A percentile compares a stretch with the other conserved stretches of the same genome.
Evolutionary conservation across 2,888 invertebrate genomes (phyloP).

Genomic region (Xanthia togata): DNA sequence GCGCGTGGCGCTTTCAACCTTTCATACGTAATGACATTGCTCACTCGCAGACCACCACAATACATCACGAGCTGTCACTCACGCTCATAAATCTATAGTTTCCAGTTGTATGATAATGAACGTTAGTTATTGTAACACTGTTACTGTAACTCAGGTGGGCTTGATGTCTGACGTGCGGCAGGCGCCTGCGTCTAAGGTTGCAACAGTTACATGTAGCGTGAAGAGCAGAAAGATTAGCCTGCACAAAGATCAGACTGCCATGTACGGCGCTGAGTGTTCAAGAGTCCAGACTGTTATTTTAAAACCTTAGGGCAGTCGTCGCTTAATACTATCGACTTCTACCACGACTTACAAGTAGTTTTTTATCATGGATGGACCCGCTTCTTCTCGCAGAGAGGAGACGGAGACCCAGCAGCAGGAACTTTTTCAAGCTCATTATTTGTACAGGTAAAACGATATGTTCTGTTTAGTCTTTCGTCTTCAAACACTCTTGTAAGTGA

Average conservation of each 20-base stretch:
- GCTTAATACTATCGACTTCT: neutral
- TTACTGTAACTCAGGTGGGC: constrained; percentile 17
- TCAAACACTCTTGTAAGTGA: neutral
- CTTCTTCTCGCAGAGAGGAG: neutral
- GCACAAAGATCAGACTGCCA: neutral
- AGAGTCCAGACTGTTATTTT: neutral
- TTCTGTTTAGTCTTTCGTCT: neutral
- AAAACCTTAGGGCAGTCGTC: neutral
- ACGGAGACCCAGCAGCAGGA: neutral
- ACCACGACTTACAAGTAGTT: neutral
- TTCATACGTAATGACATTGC: neutral
- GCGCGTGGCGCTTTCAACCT: neutral
- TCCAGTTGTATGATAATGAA: constrained; percentile 45
- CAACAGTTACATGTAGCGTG: too few species aligned
- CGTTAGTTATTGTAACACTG: neutral
- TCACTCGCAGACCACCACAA: neutral
- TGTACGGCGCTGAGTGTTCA: neutral
- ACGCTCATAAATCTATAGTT: constrained; percentile 21
- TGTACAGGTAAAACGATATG: neutral
- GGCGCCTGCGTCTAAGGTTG: constrained; percentile 30
- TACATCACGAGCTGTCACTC: constrained; percentile 1
- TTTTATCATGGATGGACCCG: too few species aligned
- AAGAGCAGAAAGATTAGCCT: constrained; percentile 11
- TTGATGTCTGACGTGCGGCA: constrained; percentile 1
- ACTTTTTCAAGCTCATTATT: neutral